Percentiles rank a stretch among this genome's conserved stretches.
Conservation (phyloP, 2,888 invertebrate genomes). For the Proisotoma minuta region DNA sequence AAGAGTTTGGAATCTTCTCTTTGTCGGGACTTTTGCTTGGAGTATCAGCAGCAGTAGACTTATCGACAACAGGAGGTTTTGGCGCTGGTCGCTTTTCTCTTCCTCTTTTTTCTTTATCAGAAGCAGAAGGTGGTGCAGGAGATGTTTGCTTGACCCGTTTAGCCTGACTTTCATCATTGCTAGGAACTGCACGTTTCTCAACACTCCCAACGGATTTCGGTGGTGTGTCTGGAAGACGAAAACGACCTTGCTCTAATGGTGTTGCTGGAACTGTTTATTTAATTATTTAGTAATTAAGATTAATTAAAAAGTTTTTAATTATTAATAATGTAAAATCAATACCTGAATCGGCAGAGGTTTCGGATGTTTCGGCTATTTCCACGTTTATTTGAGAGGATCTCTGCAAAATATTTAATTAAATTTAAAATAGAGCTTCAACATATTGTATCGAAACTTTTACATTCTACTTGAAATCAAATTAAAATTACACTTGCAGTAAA, state of each 20-base stretch:
- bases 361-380: slow-evolving; percentile 40
- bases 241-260: slow-evolving; percentile 35
- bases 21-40: too few species aligned
- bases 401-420: too few species aligned
- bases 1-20: neutral
- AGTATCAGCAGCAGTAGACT: neutral
- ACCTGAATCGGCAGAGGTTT: slow-evolving; percentile 41
- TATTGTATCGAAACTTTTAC: neutral
- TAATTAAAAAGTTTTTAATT: neutral
- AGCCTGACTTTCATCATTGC: slow-evolving; percentile 37
- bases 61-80: slow-evolving; percentile 34
- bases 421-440: too few species aligned
- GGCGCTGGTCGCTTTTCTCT: slow-evolving; percentile 47
- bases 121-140: slow-evolving; percentile 13
- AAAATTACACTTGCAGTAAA: too few species aligned
- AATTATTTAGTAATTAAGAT: neutral
- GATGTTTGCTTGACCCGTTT: slow-evolving; percentile 45
- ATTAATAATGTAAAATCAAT: slow-evolving; percentile 12
- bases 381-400: slow-evolving; percentile 45
- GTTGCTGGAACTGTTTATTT: slow-evolving; percentile 32
- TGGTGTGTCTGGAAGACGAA: slow-evolving; percentile 40
- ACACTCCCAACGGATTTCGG: slow-evolving; percentile 34
- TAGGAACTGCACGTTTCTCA: slow-evolving; percentile 37
- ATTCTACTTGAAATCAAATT: too few species aligned
- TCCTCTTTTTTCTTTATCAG: slow-evolving; percentile 33